Evolutionary conservation across 2,113 vertebrate species (phyloP).

Genomic region (Apus apus): DNA sequence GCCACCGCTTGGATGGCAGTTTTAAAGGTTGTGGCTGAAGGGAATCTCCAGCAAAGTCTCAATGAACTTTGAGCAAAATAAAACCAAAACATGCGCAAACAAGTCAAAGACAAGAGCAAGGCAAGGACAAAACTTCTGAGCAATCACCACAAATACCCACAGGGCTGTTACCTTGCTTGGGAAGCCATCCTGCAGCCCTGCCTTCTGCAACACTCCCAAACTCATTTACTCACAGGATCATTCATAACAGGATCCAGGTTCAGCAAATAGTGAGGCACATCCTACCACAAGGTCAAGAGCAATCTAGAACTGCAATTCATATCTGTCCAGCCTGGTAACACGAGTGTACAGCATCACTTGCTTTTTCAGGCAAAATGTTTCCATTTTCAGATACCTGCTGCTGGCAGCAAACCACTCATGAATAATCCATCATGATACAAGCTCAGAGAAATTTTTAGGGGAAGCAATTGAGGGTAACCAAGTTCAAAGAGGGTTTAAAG

Average conservation of each 20-base stretch:
- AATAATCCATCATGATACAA: background rate
- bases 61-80: background rate
- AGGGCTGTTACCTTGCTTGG: background rate
- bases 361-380: background rate
- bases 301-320: background rate
- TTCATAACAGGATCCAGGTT: background rate
- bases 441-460: background rate
- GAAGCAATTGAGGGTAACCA: slow-evolving; percentile 34
- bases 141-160: background rate
- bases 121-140: background rate
- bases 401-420: fast-evolving
- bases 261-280: background rate
- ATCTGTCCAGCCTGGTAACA: background rate
- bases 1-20: background rate
- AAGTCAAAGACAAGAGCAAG: background rate
- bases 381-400: background rate
- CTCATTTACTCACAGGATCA: background rate
- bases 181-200: background rate
- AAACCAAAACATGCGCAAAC: background rate
- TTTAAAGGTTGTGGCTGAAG: slow-evolving; percentile 42
- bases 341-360: fast-evolving
- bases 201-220: background rate
- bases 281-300: background rate
- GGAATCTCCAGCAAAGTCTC: background rate
- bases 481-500: background rate